Percentiles rank a stretch among this genome's conserved stretches.
phyloP scores from a whole-genome alignment of 2,113 vertebrate genomes.

The Ahaetulla prasina region DNA sequence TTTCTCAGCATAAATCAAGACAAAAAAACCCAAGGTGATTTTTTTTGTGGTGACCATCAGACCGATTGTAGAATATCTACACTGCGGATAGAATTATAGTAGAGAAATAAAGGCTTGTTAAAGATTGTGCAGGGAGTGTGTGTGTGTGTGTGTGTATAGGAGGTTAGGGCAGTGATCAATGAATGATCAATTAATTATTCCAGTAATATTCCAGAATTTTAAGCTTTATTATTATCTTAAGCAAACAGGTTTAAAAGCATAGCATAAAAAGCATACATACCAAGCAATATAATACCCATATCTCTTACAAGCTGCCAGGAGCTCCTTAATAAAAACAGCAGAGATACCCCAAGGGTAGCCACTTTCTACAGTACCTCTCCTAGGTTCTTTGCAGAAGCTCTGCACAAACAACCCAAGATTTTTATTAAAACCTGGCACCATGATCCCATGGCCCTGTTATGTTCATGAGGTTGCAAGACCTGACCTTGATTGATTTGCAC shows the following conservation, averaged over 20 bases:
- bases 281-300: not conserved
- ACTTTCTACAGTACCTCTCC: not conserved
- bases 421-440: not conserved
- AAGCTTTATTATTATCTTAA: not conserved
- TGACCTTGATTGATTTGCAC: too few species aligned
- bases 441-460: not conserved
- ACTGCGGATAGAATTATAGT: not conserved
- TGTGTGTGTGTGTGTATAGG: not conserved
- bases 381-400: not conserved
- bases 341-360: not conserved
- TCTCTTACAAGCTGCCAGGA: not conserved
- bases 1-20: not conserved
- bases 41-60: not conserved
- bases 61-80: not conserved
- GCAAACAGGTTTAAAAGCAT: not conserved
- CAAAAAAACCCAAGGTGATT: not conserved
- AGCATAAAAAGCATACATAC: not conserved
- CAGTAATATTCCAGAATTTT: not conserved
- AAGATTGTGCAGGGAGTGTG: not conserved
- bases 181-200: not conserved
- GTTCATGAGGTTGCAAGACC: not conserved
- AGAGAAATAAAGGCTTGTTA: not conserved
- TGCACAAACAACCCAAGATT: not conserved
- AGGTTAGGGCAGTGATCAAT: too few species aligned
- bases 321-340: not conserved